Conservation (phyloP, 2,888 invertebrate genomes). For the Eupithecia centaureata region DNA sequence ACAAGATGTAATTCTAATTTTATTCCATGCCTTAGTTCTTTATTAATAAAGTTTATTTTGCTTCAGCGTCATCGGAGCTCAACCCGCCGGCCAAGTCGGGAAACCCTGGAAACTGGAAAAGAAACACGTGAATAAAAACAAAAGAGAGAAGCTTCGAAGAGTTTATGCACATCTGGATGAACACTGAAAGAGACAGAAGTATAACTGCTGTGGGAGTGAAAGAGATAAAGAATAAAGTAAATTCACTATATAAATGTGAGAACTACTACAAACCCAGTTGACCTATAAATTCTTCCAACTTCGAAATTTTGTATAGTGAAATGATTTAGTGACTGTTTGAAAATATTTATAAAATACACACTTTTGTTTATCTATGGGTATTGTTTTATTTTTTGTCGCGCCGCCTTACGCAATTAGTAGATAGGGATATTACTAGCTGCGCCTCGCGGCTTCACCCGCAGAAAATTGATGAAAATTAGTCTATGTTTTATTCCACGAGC, state of each 20-base stretch:
- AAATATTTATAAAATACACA: conserved; percentile 24
- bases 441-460: too few relatives aligned
- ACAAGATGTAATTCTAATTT: background rate
- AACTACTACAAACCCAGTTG: too few relatives aligned
- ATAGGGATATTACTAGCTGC: too few relatives aligned
- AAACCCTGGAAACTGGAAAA: conserved; percentile 93
- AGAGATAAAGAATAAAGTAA: too few relatives aligned
- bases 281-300: too few relatives aligned
- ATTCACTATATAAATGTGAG: too few relatives aligned
- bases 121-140: conserved; percentile 94
- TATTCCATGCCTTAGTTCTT: background rate
- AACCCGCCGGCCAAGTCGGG: conserved; percentile 57
- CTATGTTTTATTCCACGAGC: too few relatives aligned
- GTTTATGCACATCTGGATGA: conserved; percentile 93
- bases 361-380: conserved; percentile 21
- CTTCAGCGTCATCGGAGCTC: conserved; percentile 62
- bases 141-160: conserved; percentile 95
- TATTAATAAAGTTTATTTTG: conserved; percentile 17
- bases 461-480: too few relatives aligned
- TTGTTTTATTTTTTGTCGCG: background rate
- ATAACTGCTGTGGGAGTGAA: conserved; percentile 34
- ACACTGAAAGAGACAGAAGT: conserved; percentile 75
- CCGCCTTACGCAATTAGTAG: too few relatives aligned
- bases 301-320: too few relatives aligned
- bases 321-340: background rate